phyloP scores from a whole-genome alignment of 2,888 invertebrate genomes.

The Euproctis similis region DNA sequence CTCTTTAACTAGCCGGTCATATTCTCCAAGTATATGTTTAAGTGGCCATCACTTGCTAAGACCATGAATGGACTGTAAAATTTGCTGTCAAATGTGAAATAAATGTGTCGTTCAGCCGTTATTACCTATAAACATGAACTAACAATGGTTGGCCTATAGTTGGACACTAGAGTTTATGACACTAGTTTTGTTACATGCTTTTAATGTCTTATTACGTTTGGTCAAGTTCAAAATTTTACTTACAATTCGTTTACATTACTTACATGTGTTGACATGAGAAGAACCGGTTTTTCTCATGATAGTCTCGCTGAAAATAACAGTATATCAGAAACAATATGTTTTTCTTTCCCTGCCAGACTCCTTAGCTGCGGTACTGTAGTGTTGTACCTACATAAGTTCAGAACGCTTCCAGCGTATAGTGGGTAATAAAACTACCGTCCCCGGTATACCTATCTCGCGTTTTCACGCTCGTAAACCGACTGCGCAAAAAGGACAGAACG shows the following conservation, averaged over 20 bases:
- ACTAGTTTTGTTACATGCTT: too few species aligned
- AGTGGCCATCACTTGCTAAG: conserved; percentile 15
- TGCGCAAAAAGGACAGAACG: conserved; percentile 52
- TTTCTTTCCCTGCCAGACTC: conserved; percentile 18
- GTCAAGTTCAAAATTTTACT: too few species aligned
- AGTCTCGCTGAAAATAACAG: too few species aligned
- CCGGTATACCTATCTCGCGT: conserved; percentile 62
- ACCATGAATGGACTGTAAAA: conserved; percentile 23
- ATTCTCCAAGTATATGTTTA: conserved; percentile 5
- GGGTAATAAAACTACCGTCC: conserved; percentile 59
- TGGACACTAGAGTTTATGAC: conserved; percentile 14
- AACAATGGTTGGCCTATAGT: conserved; percentile 17
- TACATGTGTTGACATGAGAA: too few species aligned
- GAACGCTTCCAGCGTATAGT: conserved; percentile 40
- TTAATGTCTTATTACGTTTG: too few species aligned
- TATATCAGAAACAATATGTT: too few species aligned
- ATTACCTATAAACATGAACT: conserved; percentile 20
- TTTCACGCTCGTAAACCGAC: conserved; percentile 58
- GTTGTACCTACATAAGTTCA: conserved; percentile 23
- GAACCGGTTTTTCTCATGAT: too few species aligned
- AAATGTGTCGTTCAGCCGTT: conserved; percentile 13
- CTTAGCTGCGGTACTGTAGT: conserved; percentile 14
- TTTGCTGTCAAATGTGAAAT: conserved; percentile 23
- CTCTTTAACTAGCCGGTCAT: conserved; percentile 4
- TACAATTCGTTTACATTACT: too few species aligned